Percentiles rank a stretch among this genome's conserved stretches.
These are phyloP conservation scores for Nephrotoma appendiculata DNA, from an alignment of 2,888 invertebrate species.

Conservation along the genomic window DNA sequence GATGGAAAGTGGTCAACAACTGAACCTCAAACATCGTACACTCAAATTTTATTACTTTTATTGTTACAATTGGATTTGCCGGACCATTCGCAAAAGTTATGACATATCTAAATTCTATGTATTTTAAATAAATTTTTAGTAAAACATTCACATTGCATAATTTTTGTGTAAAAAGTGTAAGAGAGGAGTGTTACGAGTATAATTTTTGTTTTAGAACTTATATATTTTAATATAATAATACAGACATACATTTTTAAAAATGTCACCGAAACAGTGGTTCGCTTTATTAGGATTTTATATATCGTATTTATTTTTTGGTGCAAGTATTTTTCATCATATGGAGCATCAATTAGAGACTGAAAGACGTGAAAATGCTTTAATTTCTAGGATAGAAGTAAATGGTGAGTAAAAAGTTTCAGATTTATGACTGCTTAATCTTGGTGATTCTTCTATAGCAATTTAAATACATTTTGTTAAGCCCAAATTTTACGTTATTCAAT, in stretches of 20 bases:
- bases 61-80: slow-evolving; percentile 7
- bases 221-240: not conserved
- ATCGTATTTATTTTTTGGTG: slow-evolving; percentile 63
- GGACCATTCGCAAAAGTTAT: not conserved
- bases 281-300: slow-evolving; percentile 60
- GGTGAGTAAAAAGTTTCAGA: slow-evolving; percentile 37
- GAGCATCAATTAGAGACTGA: slow-evolving; percentile 58
- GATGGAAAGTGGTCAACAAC: not conserved
- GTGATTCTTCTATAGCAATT: not conserved
- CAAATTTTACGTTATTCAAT: too few relatives aligned
- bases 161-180: not conserved
- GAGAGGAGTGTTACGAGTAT: not conserved
- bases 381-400: slow-evolving; percentile 52
- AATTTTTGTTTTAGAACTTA: not conserved
- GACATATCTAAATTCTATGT: not conserved
- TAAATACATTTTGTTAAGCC: not conserved
- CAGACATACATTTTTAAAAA: slow-evolving; percentile 29
- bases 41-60: slow-evolving; percentile 3
- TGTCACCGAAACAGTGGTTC: slow-evolving; percentile 70
- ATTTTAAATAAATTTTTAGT: not conserved
- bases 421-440: not conserved
- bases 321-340: slow-evolving; percentile 72
- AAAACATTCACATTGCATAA: too few relatives aligned
- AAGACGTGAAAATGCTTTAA: slow-evolving; percentile 40
- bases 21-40: not conserved